phyloP scores from a whole-genome alignment of 92 coral and sea anemone species.

The Parazoanthus swiftii region DNA sequence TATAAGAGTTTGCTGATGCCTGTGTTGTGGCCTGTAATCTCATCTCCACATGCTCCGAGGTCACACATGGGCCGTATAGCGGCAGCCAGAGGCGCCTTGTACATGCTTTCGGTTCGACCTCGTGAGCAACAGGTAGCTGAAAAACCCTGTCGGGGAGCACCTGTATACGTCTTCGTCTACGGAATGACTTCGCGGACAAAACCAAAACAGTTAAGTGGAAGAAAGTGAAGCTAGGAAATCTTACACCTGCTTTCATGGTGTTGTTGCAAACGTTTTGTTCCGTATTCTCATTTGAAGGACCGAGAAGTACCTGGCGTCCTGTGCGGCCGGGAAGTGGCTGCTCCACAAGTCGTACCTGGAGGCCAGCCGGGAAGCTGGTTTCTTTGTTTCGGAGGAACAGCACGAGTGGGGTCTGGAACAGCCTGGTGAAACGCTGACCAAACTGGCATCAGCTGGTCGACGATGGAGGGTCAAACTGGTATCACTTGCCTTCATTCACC shows the following conservation, averaged over 20 bases:
- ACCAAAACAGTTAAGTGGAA: not conserved
- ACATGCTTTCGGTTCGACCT: no score
- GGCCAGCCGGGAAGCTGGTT: conserved; percentile 84
- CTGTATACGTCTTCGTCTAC: no score
- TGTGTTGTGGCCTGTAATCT: no score
- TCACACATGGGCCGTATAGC: no score
- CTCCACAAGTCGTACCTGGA: conserved; percentile 95
- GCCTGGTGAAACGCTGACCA: conserved; percentile 77
- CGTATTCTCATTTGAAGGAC: conserved; percentile 49
- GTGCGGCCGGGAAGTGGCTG: conserved; percentile 98
- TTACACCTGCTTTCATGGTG: not conserved
- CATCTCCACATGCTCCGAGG: no score
- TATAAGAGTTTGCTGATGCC: no score
- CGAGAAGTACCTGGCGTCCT: conserved; percentile 93
- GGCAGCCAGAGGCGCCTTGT: no score
- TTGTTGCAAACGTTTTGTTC: not conserved
- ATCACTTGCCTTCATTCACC: not conserved
- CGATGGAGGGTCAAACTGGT: conserved; percentile 90
- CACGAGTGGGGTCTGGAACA: conserved; percentile 94
- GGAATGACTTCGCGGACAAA: no score
- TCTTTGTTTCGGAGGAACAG: conserved; percentile 78
- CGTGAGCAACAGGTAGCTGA: no score
- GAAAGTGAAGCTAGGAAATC: not conserved
- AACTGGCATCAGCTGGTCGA: conserved; percentile 78
- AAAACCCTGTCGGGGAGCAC: no score